Evolutionary conservation across 1,140 invertebrate species (phyloP), one percentile per base, ranked within the genome.

Genomic region (Heliothis subflexa): DNA sequence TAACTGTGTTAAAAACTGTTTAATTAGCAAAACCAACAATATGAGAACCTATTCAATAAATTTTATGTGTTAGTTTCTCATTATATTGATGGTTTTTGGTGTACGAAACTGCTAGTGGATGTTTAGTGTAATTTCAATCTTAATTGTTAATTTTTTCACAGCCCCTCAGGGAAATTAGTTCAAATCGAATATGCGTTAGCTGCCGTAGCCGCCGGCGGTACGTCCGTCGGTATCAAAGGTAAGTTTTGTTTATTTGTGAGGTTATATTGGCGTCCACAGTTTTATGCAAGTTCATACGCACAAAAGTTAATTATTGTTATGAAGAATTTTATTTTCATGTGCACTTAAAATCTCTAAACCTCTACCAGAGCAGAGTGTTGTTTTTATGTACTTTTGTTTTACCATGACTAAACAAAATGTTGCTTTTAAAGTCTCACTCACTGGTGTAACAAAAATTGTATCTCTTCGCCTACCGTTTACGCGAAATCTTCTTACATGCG

Each of bases 111-210:
- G 3, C 33, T 7, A 28, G 54, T 78, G 59, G 40, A 12, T 78
- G 5, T 78, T 74, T 62, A 3, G 40, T 55, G 62, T 61, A 47
- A 73, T 64, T 40, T 25, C 33, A 5, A 57, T 55, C n/a, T 49
- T 68, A 77, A 57, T 77, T 21, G 45, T 81, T 70, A 86, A 89
- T 76, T 70, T 85, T 96, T 96, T 64, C 93, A 33, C 76, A 99
- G 99, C 93, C 99, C 99, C 12, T 99, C 99, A 25, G 99, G 99
- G 82, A 99, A 99, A 95, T 96, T 99, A 78, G 99, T 99, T 28
- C 99, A 99, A 95, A 99, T 99, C 91, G 99, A 99, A 96, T 99
- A 99, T 98, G 99, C 99, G 1, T 96, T 99, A 93, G 98, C 98
- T 75, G 99, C 99, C 50, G 99, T 99, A 16, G 98, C 98, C 75